phyloP scores from a whole-genome alignment of 2,113 vertebrate species.

The Astur gentilis region DNA sequence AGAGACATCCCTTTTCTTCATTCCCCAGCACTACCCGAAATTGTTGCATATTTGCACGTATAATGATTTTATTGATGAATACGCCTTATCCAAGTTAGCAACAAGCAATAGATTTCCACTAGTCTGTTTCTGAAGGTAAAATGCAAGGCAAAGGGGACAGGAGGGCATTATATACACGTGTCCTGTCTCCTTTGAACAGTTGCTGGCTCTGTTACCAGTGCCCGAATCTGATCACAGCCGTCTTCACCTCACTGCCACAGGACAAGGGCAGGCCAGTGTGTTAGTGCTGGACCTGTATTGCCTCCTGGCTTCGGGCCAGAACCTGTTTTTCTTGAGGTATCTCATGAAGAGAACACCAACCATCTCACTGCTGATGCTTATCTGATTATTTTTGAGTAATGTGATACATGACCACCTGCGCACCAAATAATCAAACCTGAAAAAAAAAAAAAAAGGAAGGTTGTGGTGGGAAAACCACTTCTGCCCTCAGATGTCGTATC shows the following conservation, averaged over 20 bases:
- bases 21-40: rapidly evolving
- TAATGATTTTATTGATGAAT: neutral
- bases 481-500: neutral
- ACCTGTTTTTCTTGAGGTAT: neutral
- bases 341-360: neutral
- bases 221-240: neutral
- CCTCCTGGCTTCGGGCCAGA: neutral
- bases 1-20: neutral
- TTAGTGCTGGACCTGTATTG: neutral
- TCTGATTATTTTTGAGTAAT: neutral
- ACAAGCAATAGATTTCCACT: neutral
- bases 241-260: neutral
- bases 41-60: neutral
- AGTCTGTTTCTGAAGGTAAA: neutral
- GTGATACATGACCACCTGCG: neutral
- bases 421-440: neutral
- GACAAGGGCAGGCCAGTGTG: neutral
- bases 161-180: neutral
- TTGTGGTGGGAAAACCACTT: neutral
- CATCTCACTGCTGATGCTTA: neutral
- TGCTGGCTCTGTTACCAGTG: neutral
- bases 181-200: neutral
- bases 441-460: neutral
- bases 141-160: neutral
- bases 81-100: neutral